Percentiles rank a stretch among this genome's conserved stretches.
Evolutionary conservation across 1,140 invertebrate genomes (phyloP).

Genomic region (Procambarus clarkii): DNA sequence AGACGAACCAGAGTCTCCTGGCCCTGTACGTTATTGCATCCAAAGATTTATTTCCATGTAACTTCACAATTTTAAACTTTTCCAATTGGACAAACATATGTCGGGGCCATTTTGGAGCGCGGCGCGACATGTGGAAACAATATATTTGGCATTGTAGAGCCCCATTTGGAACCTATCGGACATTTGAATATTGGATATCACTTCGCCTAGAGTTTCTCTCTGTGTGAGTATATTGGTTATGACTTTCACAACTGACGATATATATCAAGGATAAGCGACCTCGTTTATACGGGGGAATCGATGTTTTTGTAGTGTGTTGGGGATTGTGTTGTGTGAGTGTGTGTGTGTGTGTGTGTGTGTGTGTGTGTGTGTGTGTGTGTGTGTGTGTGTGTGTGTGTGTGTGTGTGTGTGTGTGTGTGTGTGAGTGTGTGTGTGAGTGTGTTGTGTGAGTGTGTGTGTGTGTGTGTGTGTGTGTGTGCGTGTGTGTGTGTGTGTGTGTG

Average conservation of each 20-base stretch:
- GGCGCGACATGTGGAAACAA: constrained; percentile 67
- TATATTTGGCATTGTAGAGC: constrained; percentile 71
- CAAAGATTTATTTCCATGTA: constrained; percentile 71
- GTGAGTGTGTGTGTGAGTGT: constrained; percentile 16
- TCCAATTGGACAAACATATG: constrained; percentile 73
- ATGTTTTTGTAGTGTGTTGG: constrained; percentile 46
- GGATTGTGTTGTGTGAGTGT: neutral
- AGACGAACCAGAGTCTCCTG: neutral
- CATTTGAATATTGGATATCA: constrained; percentile 72
- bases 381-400: constrained; percentile 39
- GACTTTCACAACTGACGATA: constrained; percentile 58
- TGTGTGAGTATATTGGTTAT: constrained; percentile 59
- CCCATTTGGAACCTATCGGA: constrained; percentile 71
- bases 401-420: constrained; percentile 32
- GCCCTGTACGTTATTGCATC: constrained; percentile 64
- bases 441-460: neutral
- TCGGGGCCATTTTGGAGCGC: constrained; percentile 71
- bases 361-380: constrained; percentile 11
- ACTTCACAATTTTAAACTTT: constrained; percentile 73
- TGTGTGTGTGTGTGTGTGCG: constrained; percentile 39
- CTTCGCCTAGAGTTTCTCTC: constrained; percentile 51
- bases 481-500: constrained; percentile 14
- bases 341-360: constrained; percentile 7
- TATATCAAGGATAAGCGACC: constrained; percentile 60
- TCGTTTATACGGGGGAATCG: constrained; percentile 57